phyloP scores from a whole-genome alignment of 2,888 invertebrate species.

The Gastracanthus pulcherrimus region DNA sequence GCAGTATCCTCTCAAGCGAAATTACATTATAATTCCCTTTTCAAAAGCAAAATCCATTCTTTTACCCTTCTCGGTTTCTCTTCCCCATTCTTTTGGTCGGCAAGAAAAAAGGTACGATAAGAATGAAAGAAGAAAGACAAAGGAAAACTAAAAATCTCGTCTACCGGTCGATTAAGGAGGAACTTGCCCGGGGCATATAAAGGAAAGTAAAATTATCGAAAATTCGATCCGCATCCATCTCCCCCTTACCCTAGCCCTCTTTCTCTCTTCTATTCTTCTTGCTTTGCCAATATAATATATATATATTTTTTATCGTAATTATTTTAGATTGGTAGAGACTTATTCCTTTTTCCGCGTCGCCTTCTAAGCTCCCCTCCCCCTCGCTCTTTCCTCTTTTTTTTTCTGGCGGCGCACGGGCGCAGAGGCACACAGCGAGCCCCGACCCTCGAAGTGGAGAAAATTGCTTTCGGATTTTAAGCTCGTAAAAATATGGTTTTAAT shows the following conservation, averaged over 20 bases:
- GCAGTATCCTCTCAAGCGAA: not conserved
- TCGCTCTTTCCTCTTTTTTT: not conserved
- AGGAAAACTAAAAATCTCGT: slow-evolving; percentile 40
- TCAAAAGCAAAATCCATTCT: slow-evolving; percentile 24
- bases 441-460: slow-evolving; percentile 44
- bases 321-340: slow-evolving; percentile 50
- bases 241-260: not conserved
- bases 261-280: slow-evolving; percentile 1
- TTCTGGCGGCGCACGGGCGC: not conserved
- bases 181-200: slow-evolving; percentile 7
- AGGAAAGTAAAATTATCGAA: slow-evolving; percentile 40
- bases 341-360: slow-evolving; percentile 17
- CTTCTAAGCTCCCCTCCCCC: slow-evolving; percentile 21
- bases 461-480: slow-evolving; percentile 55
- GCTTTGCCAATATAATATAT: slow-evolving; percentile 21
- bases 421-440: no score
- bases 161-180: slow-evolving; percentile 36
- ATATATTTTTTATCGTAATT: slow-evolving; percentile 49
- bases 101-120: not conserved
- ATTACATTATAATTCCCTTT: not conserved
- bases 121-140: slow-evolving; percentile 15
- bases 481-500: slow-evolving; percentile 55
- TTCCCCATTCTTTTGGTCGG: not conserved
- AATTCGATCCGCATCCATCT: slow-evolving; percentile 37
- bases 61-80: not conserved